Conservation (phyloP, 2,113 vertebrate species). For the Leptodactylus fuscus region DNA sequence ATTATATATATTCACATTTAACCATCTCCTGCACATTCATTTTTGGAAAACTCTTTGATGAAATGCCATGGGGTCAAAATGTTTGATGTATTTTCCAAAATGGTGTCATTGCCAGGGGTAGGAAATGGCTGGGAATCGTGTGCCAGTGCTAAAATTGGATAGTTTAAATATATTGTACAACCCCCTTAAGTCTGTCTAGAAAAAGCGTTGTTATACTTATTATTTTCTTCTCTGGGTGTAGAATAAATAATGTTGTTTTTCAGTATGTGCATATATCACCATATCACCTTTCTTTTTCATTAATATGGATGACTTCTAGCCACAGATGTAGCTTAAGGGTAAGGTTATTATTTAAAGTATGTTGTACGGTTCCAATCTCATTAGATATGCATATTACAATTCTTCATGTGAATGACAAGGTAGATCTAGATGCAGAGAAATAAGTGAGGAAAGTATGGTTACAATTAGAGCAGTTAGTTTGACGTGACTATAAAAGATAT, state of each 20-base stretch:
- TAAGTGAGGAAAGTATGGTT: conserved; percentile 31
- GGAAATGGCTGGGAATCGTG: too few species aligned
- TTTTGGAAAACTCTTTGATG: too few species aligned
- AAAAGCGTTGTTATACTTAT: neutral
- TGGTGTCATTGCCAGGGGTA: too few species aligned
- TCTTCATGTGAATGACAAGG: conserved; percentile 43
- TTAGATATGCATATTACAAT: conserved; percentile 11
- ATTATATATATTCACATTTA: too few species aligned
- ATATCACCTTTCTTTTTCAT: neutral
- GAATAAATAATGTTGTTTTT: neutral
- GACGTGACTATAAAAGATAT: conserved; percentile 37
- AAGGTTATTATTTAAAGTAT: conserved; percentile 21
- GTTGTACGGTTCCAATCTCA: conserved; percentile 2
- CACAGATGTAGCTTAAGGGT: neutral
- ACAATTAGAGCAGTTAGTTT: conserved; percentile 50
- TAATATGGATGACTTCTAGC: conserved; percentile 12
- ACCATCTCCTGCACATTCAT: too few species aligned
- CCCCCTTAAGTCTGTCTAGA: neutral
- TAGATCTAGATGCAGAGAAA: conserved; percentile 34
- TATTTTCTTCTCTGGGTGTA: neutral
- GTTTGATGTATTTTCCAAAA: too few species aligned
- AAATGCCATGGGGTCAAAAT: too few species aligned
- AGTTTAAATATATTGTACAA: too few species aligned
- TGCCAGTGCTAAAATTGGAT: too few species aligned
- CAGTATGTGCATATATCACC: neutral